Evolutionary conservation across 2,888 invertebrate genomes (phyloP).

Genomic region (Drosophila crucigera): DNA sequence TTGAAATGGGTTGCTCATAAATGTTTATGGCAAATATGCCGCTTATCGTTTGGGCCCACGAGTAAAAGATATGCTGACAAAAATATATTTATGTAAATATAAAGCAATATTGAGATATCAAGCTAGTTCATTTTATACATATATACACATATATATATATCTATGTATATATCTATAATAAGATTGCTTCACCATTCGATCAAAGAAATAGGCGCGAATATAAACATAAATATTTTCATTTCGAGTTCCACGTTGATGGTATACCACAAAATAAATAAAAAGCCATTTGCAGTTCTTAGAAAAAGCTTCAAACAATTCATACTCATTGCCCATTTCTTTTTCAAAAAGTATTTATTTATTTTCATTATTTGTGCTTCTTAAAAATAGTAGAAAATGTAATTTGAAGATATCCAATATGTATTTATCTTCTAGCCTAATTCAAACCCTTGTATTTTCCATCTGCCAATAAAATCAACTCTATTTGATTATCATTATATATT

Average conservation of each 20-base stretch:
- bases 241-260: background rate
- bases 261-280: background rate
- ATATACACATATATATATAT: too few relatives aligned
- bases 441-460: background rate
- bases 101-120: slow-evolving; percentile 11
- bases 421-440: too few relatives aligned
- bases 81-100: slow-evolving; percentile 30
- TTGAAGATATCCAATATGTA: background rate
- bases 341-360: background rate
- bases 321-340: background rate
- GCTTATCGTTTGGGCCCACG: slow-evolving; percentile 49
- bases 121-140: slow-evolving; percentile 15
- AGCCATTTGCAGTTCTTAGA: background rate
- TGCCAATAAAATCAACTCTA: background rate
- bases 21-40: slow-evolving; percentile 60
- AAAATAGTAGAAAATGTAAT: too few relatives aligned
- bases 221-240: slow-evolving; percentile 5
- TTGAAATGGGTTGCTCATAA: slow-evolving; percentile 32
- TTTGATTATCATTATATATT: background rate
- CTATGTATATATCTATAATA: background rate
- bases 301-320: background rate
- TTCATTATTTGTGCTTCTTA: background rate
- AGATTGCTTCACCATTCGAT: slow-evolving; percentile 45
- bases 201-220: slow-evolving; percentile 41
- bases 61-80: slow-evolving; percentile 9